Base-by-base conservation (phyloP, 2,113 vertebrate genomes). In the Dryoscopus gambensis region DNA sequence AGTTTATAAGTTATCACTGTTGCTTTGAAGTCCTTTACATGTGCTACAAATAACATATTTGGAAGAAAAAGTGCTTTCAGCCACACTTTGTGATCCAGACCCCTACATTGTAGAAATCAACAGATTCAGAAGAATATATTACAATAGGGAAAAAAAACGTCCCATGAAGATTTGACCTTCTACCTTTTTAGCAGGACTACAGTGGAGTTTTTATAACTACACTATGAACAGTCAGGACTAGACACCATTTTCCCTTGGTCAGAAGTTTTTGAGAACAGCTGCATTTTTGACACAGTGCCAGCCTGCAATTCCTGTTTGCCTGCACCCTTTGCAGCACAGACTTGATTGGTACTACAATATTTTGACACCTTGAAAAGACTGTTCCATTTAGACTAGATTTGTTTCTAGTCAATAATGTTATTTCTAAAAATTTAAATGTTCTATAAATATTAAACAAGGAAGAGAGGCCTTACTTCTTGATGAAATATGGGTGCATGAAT, bases 231-330 rank as follows among this genome's bases (percentile, higher is more conserved):
- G 83, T 88, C 50, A 84, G 68, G 81, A 83, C 69, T 44, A 92
- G 75, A 87, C 85, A 90, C 55, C 42, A 50, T 92, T 95, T 96
- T 92, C 87, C 70, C 39, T 67, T 67, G 44, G 68, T 95, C 94
- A 95, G 71, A 80, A 87, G 93, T 84, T 90, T 90, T 87, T 81
- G 33, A 84, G 93, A 95, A 94, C 94, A 89, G 64, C 39, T 87
- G 30, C 82, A 90, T 90, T 91, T 94, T 94, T 96, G 93, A 85
- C 68, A 55, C 13, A 47, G 22, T 74, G 87, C 84, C 94, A 96
- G 47, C 24, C 39, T 39, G 44, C 50, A 91, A 90, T 80, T 93
- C 64, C 47, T 85, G 30, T 60, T 94, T 80, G 50, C 42, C 87
- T 87, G 50, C 16, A 69, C 67, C 33, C 49, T 86, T 86, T 78